phyloP scores from a whole-genome alignment of 2,888 invertebrate species.

The Clusia tigrina region DNA sequence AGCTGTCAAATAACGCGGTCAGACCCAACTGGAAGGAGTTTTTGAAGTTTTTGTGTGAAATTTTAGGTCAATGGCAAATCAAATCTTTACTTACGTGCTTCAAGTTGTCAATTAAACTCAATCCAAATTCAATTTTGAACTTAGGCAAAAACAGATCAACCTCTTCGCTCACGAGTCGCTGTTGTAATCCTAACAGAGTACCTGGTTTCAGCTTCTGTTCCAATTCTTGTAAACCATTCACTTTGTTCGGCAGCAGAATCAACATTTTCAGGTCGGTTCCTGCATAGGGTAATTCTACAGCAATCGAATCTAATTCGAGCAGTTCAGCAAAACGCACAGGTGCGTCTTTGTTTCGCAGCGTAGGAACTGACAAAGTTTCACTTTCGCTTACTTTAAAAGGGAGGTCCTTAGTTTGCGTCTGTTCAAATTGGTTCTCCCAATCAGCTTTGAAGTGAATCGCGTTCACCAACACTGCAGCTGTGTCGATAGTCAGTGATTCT shows the following conservation, averaged over 20 bases:
- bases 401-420: constrained; percentile 78
- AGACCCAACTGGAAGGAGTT: constrained; percentile 77
- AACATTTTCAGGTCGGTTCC: constrained; percentile 75
- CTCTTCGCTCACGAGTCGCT: constrained; percentile 65
- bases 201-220: constrained; percentile 69
- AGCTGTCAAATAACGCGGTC: constrained; percentile 68
- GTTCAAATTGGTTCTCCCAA: constrained; percentile 32
- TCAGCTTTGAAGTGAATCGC: constrained; percentile 35
- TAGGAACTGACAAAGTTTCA: constrained; percentile 60
- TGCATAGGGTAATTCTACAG: constrained; percentile 76
- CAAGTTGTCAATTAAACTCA: constrained; percentile 69
- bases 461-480: constrained; percentile 30
- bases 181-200: constrained; percentile 66
- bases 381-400: constrained; percentile 72
- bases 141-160: constrained; percentile 73
- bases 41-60: no score
- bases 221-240: constrained; percentile 68
- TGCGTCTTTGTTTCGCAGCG: no score
- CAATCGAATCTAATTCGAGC: constrained; percentile 65
- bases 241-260: constrained; percentile 74
- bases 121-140: constrained; percentile 78
- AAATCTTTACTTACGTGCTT: constrained; percentile 72
- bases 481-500: constrained; percentile 18
- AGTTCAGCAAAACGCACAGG: constrained; percentile 64
- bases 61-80: no score